Conservation (phyloP, 2,113 vertebrate genomes). For the Brachypteracias leptosomus region DNA sequence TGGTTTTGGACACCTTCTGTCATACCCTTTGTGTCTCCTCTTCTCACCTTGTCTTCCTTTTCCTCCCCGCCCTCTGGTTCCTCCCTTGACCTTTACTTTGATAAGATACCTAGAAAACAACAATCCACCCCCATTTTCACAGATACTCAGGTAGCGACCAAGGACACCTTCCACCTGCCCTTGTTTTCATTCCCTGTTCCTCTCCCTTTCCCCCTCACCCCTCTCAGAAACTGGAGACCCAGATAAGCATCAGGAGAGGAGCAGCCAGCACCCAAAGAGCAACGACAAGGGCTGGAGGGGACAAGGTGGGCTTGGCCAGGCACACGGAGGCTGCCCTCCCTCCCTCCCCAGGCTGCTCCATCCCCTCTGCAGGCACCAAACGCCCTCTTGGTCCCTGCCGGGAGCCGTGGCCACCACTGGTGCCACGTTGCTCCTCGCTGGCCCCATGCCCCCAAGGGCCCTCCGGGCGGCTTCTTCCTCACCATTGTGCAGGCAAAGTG, state of each 20-base stretch:
- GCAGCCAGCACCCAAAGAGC: background rate
- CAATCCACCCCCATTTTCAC: background rate
- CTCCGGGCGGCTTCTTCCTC: background rate
- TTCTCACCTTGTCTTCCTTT: background rate
- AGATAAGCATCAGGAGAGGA: constrained; percentile 4
- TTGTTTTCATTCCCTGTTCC: background rate
- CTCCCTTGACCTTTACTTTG: background rate
- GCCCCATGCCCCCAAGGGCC: background rate
- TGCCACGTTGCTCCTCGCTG: background rate
- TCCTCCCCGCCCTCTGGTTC: background rate
- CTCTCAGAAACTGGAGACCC: background rate
- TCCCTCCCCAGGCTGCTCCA: background rate
- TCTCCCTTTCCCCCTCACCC: background rate
- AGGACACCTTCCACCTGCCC: background rate
- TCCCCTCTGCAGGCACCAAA: accelerated
- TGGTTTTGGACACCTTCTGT: background rate
- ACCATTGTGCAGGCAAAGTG: background rate
- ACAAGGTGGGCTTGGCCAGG: background rate
- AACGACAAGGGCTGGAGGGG: too few species aligned
- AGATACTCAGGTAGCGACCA: background rate
- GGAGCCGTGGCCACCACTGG: background rate
- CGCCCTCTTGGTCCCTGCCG: background rate
- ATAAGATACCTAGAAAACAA: background rate
- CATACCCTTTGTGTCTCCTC: too few species aligned
- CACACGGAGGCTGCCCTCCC: background rate